These are phyloP conservation scores for Pachycephala philippinensis DNA, from an alignment of 2,113 vertebrate genomes.

Conservation along the genomic window DNA sequence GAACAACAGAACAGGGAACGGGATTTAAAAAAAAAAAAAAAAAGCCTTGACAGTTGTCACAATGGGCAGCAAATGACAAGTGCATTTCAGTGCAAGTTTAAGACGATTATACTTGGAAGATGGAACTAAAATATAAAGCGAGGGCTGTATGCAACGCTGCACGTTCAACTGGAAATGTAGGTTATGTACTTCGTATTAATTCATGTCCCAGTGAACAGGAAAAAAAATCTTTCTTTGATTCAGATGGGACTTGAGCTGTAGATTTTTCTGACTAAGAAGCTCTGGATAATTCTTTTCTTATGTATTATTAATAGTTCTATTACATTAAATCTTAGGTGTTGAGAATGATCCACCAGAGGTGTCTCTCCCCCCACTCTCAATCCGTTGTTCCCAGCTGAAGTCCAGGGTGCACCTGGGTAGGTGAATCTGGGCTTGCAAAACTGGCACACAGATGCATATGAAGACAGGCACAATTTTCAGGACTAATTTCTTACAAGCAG, in stretches of 20 bases:
- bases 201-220: neutral
- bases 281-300: constrained; percentile 59
- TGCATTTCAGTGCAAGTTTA: constrained; percentile 13
- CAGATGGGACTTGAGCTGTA: constrained; percentile 41
- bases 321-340: constrained; percentile 61
- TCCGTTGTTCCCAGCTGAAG: neutral
- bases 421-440: neutral
- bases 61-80: constrained; percentile 26
- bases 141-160: neutral
- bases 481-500: neutral
- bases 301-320: constrained; percentile 65
- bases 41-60: neutral
- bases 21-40: neutral
- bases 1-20: neutral
- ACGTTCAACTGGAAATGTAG: constrained; percentile 47
- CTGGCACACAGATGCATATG: neutral
- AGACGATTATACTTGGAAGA: constrained; percentile 1
- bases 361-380: neutral
- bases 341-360: constrained; percentile 11
- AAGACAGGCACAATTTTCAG: neutral
- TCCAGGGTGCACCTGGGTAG: neutral
- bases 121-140: neutral
- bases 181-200: constrained; percentile 58
- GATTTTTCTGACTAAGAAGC: constrained; percentile 52
- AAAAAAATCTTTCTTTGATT: neutral